Base-by-base conservation (phyloP, 1,140 invertebrate genomes). In the Phortica variegata region DNA sequence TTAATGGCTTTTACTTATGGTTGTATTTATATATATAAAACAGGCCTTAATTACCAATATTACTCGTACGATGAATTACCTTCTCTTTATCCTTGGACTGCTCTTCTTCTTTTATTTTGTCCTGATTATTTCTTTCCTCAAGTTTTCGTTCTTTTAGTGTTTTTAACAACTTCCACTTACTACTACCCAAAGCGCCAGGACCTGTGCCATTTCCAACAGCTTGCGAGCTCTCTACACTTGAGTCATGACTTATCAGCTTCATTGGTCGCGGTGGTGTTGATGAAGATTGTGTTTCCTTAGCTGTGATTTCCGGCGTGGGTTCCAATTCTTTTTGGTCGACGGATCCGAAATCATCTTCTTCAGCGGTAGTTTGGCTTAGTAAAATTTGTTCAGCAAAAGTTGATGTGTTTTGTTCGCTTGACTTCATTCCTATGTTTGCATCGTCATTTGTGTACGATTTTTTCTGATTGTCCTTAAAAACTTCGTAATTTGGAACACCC, bases 81-180 rank as follows among this genome's bases (percentile, higher is more conserved):
- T 85, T 84, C 54, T 83, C 82, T 56, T 83, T 83, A 50, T 85
- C 85, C n/a, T 82, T 80, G 10, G 82, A 80, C 33, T 83, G 79
- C 20, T 83, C 84, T 53, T 84, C 82, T 54, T 86, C 84, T 49
- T 84, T 80, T 19, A 70, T 58, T 58, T 80, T 79, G 29, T 83
- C 82, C 36, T 78, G 78, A 61, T 79, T 80, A 54, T 79, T 83
- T 75, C 87, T 90, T 58, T 92, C 89, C 77, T 92, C 90, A 8
- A 90, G 89, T 78, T 93, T 93, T 46, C 88, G 80, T 68, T 93
- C 91, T 72, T 93, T 93, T 20, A 93, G 68, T 5, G 91, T 90
- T 77, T 93, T 94, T 9, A 93, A 75, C 15, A 93, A 77, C 73
- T 93, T 92, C 91, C 91, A 94, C 77, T 91, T 93, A 60, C 90